phyloP scores from a whole-genome alignment of 1,140 invertebrate genomes.

The Zaprionus taronus region DNA sequence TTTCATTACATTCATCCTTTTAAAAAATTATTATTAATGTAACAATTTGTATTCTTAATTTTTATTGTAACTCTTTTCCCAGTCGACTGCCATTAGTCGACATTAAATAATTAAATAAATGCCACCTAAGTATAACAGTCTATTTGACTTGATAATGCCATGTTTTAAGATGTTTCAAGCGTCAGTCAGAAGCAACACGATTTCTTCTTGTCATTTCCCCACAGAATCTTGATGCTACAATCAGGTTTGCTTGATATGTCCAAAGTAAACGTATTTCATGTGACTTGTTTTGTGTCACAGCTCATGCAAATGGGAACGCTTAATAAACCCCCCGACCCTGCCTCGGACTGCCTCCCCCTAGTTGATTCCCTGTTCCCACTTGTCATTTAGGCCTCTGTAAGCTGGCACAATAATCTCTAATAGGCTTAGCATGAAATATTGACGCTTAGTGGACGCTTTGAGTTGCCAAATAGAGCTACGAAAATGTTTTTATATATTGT shows the following conservation, averaged over 20 bases:
- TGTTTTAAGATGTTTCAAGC: not conserved
- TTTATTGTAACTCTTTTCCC: no score
- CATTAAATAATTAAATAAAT: no score
- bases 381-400: conserved; percentile 71
- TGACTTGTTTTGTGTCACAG: conserved; percentile 45
- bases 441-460: conserved; percentile 78
- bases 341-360: not conserved
- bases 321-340: conserved; percentile 33
- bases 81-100: no score
- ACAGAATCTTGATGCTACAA: not conserved
- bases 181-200: not conserved
- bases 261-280: conserved; percentile 33
- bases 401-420: conserved; percentile 81
- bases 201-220: not conserved
- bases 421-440: conserved; percentile 82
- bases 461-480: conserved; percentile 71
- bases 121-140: not conserved
- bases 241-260: not conserved
- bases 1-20: no score
- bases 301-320: conserved; percentile 67
- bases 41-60: no score
- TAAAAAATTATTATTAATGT: no score
- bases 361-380: conserved; percentile 42
- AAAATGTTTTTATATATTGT: conserved; percentile 55
- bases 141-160: not conserved